These are phyloP conservation scores for Pseudochirops cupreus DNA, from an alignment of 2,797 vertebrate genomes.

Conservation along the genomic window DNA sequence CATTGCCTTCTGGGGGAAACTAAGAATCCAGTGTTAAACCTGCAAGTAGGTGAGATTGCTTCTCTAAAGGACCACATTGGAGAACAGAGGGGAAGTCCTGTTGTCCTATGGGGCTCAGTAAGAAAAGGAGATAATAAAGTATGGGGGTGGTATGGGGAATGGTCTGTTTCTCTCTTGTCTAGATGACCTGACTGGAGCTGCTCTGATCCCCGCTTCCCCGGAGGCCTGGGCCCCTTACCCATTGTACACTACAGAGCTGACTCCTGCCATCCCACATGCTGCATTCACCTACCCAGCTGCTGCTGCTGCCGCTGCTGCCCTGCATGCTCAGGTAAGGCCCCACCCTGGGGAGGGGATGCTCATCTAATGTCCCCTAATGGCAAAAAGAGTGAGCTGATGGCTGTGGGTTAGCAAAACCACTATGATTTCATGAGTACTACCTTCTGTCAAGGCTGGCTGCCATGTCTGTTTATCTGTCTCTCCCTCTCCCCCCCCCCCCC, in stretches of 20 bases:
- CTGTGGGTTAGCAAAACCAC: neutral
- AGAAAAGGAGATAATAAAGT: slow-evolving; percentile 4
- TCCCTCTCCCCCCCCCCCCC: rapidly evolving
- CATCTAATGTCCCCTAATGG: neutral
- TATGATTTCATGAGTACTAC: neutral
- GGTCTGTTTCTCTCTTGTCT: slow-evolving; percentile 51
- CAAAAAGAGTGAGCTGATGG: neutral
- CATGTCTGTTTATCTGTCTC: rapidly evolving
- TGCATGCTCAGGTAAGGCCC: slow-evolving; percentile 95
- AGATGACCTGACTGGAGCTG: slow-evolving; percentile 98
- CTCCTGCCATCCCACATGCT: slow-evolving; percentile 96
- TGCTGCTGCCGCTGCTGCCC: slow-evolving; percentile 93
- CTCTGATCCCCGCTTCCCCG: slow-evolving; percentile 96
- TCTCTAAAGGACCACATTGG: neutral
- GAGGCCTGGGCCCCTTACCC: slow-evolving; percentile 98
- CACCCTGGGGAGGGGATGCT: neutral
- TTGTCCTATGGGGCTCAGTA: neutral
- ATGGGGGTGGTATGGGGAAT: slow-evolving; percentile 20
- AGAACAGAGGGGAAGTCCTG: neutral
- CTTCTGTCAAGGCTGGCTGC: neutral
- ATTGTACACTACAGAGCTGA: slow-evolving; percentile 96
- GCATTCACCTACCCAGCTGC: slow-evolving; percentile 97
- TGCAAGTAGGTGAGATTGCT: neutral
- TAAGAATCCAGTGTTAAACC: neutral
- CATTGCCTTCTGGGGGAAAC: neutral